Conservation (phyloP, 2,888 invertebrate genomes). For the Troides helena region DNA sequence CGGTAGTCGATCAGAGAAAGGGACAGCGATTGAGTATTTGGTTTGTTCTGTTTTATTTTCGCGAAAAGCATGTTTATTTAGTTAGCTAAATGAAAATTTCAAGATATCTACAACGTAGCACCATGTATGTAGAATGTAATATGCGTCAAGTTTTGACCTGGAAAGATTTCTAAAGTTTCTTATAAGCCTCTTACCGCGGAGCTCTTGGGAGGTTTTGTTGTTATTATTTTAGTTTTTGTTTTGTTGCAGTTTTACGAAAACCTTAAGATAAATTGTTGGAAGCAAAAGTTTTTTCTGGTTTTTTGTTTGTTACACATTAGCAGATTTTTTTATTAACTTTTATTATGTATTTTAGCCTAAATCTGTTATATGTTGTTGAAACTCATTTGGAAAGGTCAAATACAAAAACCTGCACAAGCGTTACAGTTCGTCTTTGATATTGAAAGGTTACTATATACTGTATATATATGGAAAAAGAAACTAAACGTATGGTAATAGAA, state of each 20-base stretch:
- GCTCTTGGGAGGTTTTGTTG: constrained; percentile 11
- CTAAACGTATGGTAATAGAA: no score
- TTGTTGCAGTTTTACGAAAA: constrained; percentile 16
- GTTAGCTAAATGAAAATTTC: neutral
- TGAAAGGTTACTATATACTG: no score
- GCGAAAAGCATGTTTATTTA: neutral
- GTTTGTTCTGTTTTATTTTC: constrained; percentile 13
- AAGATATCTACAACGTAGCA: neutral
- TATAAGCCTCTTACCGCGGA: constrained; percentile 5
- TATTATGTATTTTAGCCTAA: no score
- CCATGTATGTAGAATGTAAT: neutral
- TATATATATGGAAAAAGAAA: no score
- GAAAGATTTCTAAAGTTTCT: constrained; percentile 23
- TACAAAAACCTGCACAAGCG: no score
- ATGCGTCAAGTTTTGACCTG: constrained; percentile 19
- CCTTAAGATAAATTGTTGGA: constrained; percentile 1
- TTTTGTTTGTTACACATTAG: neutral
- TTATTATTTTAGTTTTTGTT: constrained; percentile 23
- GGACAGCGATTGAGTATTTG: constrained; percentile 26
- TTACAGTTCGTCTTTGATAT: no score
- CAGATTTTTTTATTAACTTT: no score
- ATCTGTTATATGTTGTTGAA: no score
- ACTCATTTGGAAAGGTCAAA: no score
- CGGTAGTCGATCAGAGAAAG: constrained; percentile 15
- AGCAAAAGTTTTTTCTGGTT: neutral